phyloP scores from a whole-genome alignment of 2,888 invertebrate genomes.

The Nebria brevicollis region DNA sequence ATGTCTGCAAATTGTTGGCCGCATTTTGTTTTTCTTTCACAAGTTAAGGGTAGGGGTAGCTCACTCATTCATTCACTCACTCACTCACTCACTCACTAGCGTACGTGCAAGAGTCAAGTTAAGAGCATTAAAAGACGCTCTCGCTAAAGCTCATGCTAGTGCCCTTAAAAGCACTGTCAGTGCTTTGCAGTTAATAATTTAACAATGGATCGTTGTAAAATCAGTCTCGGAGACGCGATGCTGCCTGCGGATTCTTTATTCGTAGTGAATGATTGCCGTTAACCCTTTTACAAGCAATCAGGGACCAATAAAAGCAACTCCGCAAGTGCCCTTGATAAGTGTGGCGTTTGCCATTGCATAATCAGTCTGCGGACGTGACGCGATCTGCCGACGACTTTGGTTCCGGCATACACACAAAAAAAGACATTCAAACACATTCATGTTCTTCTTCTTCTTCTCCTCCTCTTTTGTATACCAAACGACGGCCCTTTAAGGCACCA shows the following conservation, averaged over 20 bases:
- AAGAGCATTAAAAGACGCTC: conserved; percentile 49
- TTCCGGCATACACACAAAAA: too few relatives aligned
- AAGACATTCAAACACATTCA: too few relatives aligned
- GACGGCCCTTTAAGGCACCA: too few relatives aligned
- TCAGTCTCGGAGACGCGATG: conserved; percentile 18
- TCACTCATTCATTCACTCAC: too few relatives aligned
- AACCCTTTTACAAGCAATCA: conserved; percentile 65
- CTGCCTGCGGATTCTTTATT: conserved; percentile 31
- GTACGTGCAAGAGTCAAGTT: conserved; percentile 50
- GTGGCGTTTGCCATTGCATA: conserved; percentile 46
- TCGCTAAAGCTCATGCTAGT: not conserved
- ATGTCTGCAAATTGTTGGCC: too few relatives aligned
- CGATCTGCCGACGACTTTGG: too few relatives aligned
- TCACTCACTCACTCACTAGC: not conserved
- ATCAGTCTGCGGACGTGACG: too few relatives aligned
- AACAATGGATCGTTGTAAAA: conserved; percentile 38
- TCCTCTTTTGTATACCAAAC: too few relatives aligned
- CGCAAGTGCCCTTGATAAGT: conserved; percentile 63
- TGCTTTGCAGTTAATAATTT: conserved; percentile 57
- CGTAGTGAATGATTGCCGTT: conserved; percentile 61
- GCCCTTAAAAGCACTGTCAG: conserved; percentile 56
- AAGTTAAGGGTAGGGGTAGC: not conserved
- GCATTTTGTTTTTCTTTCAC: too few relatives aligned
- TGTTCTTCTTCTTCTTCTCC: too few relatives aligned
- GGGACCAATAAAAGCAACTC: conserved; percentile 63